Base-by-base conservation (phyloP, 2,888 invertebrate genomes). In the Pharmacophagus antenor region DNA sequence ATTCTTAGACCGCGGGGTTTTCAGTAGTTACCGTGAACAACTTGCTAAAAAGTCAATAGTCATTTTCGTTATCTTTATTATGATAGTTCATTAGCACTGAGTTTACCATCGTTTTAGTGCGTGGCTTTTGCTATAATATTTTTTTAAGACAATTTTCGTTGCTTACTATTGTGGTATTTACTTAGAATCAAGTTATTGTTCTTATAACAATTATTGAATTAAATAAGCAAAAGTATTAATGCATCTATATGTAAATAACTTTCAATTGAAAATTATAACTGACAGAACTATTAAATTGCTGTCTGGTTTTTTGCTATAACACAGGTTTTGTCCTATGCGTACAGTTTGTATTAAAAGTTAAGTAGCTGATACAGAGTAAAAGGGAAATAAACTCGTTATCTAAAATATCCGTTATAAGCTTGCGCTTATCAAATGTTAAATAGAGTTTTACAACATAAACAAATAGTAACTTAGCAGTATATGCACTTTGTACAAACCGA, bases 341-440 rank as follows among this genome's bases (percentile, higher is more conserved):
- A 5, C 3, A 10, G 10, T 27, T 27, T 27, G 10, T 27, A 10
- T 8, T 27, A 27, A 27, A 27, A 10, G 8, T 6, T 27, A 1
- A 27, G 27, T n/a, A n/a, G n/a, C n/a, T n/a, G n/a, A 27, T 10
- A 27, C 5, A 27, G 27, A 27, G 8, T 10, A 27, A 27, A 41
- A 46, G 25, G 31, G 47, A 56, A 53, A 49, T 56, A 60, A 61
- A 64, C 22, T 52, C 62, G 65, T 67, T 69, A 71, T 71, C 69
- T 57, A 61, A 64, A 64, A 65, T 66, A 67, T 66, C 65, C 63
- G 65, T 65, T 67, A 57, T n/a, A 63, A 62, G 58, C 62, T 61
- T 48, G 20, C 52, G 64, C 65, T 70, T 68, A 69, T 70, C 67
- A 59, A 51, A 65, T 61, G 65, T 67, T 67, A 68, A 68, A 66